Evolutionary conservation across 1,140 invertebrate species (phyloP), one percentile per base, ranked within the genome.

Genomic region (Drosophila pachea): DNA sequence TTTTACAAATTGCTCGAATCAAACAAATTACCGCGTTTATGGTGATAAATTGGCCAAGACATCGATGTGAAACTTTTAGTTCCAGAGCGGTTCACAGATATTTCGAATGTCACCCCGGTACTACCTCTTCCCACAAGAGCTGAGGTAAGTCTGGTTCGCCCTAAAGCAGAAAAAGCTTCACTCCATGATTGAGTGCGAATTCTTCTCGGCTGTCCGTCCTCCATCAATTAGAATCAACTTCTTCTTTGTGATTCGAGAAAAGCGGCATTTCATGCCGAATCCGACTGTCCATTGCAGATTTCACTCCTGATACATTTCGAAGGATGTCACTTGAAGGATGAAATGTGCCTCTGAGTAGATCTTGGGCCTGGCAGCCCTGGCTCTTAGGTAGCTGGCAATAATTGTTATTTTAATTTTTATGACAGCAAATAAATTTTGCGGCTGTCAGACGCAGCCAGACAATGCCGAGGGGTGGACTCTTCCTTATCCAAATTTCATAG

Each of bases 391-490:
- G 86, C 74, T 74, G 71, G 61, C 67, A 72, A 81, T 84, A 84
- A 86, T 84, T 84, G 77, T 86, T 86, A 84, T 84, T 86, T 84
- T 76, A 84, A 84, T 81, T 86, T 84, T 86, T 84, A 84, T 84
- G 81, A 81, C 81, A 84, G 73, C 81, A 74, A 78, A 82, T 82
- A 78, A 78, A 83, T 82, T 75, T 61, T 47, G 48, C 49, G 53
- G 40, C 52, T 64, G 79, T 73, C 72, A 84, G 60, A 49, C 56
- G 64, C 60, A 65, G 58, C 32, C 16, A 47, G 60, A 63, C 16
- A 68, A 63, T 62, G 31, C 54, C 53, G 31, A 36, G 54, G 60
- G 60, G 48, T 14, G 36, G n/a, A 59, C 6, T 62, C 32, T 67
- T 47, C 67, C 52, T 60, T 60, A 55, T 63, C 50, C 50, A 73